A percentile compares a stretch with the other conserved stretches of the same genome.
Evolutionary conservation across 2,113 vertebrate species (phyloP).

Genomic region (Cryptomyrus ogoouensis): DNA sequence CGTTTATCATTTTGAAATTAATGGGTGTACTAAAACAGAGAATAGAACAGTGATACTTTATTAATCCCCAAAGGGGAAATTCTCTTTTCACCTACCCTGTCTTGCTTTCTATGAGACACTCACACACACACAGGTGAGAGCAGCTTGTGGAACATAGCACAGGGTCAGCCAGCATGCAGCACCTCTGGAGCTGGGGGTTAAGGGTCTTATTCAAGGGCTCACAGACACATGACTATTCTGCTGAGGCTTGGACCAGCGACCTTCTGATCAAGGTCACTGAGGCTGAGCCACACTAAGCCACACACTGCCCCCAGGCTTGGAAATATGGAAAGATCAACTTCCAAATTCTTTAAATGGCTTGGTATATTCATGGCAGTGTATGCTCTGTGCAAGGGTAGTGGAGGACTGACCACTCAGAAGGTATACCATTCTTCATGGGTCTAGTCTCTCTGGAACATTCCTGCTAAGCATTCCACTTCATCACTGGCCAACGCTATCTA

Average conservation of each 20-base stretch:
- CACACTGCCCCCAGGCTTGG: not conserved
- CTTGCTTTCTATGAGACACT: not conserved
- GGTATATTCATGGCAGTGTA: not conserved
- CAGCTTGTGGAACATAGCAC: too few species aligned
- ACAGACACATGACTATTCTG: not conserved
- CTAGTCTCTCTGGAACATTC: not conserved
- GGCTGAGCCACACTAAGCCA: not conserved
- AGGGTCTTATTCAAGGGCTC: not conserved
- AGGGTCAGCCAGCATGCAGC: not conserved
- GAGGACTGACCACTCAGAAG: not conserved
- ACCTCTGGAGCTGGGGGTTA: not conserved
- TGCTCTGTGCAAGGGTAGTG: not conserved
- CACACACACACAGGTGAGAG: too few species aligned
- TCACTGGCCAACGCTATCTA: not conserved
- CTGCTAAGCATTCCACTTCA: not conserved
- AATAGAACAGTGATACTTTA: not conserved
- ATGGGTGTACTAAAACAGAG: not conserved
- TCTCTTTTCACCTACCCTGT: not conserved
- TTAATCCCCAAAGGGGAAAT: not conserved
- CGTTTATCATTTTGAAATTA: not conserved
- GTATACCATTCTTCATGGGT: not conserved
- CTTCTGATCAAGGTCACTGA: too few species aligned
- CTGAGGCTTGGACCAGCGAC: not conserved
- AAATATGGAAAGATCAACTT: not conserved
- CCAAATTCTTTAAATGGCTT: not conserved